Evolutionary conservation across 2,797 vertebrate genomes (phyloP), one percentile per base, ranked within the genome.

Genomic region (Megalops cyprinoides): DNA sequence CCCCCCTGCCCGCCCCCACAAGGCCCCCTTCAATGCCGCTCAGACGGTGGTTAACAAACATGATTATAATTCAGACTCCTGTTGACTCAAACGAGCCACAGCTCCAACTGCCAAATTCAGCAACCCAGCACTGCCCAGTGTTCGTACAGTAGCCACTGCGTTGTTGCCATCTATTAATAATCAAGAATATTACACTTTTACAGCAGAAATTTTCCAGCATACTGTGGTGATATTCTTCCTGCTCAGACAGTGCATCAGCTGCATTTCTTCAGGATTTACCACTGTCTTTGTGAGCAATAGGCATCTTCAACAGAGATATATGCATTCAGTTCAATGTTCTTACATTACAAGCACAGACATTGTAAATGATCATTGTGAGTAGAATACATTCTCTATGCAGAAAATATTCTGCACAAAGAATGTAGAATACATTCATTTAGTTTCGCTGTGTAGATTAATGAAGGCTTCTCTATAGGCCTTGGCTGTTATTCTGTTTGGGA

Each of bases 121-220:
- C 76, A 78, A 25, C 15, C 60, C 25, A n/a, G 34, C 60, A 60
- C 79, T 71, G 18, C 65, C n/a, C 39, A 31, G 37, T 42, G 58
- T 58, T 44, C 69, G 31, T 56, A 79, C 62, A 71, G 78, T 15
- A n/a, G 34, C 48, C 62, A 53, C 82, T 82, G 60, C 77, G 65
- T 39, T 9, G 58, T 18, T 77, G 53, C 62, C 49, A 42, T 67
- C 28, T 51, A 49, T 81, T 81, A 76, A 81, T 71, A 77, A 81
- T 48, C 80, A 77, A 65, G 56, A 7, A 58, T 25, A 34, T 39
- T 67, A 60, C 51, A 49, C 15, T 67, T 65, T 73, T 82, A 77
- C n/a, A 31, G 80, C 37, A 51, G 39, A 75, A 73, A 77, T 82
- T 77, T 78, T 73, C 60, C 76, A 78, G 37, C 49, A 55, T 56